Percentiles rank a stretch among this genome's conserved stretches.
Evolutionary conservation across 2,113 vertebrate genomes (phyloP).

Genomic region (Eurystomus gularis): DNA sequence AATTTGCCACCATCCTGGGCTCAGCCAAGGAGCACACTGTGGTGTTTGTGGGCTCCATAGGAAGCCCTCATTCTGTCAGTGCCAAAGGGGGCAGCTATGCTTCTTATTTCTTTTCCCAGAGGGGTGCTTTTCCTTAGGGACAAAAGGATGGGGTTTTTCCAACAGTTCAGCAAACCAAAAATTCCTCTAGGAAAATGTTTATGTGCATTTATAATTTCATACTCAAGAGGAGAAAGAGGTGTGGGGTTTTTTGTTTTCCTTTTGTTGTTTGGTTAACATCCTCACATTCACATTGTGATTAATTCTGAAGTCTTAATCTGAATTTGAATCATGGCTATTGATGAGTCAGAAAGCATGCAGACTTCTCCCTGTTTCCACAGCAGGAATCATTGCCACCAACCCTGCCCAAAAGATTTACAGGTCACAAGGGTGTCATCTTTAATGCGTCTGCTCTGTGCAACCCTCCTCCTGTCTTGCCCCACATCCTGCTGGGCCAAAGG

Average conservation of each 20-base stretch:
- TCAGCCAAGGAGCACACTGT: constrained; percentile 3
- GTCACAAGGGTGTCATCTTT: constrained; percentile 23
- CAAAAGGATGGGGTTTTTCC: not conserved
- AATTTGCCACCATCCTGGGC: not conserved
- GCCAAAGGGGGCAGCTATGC: not conserved
- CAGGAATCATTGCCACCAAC: constrained; percentile 11
- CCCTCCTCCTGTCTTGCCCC: not conserved
- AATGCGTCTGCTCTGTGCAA: not conserved
- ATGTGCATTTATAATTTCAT: not conserved
- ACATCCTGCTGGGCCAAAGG: not conserved
- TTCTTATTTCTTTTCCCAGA: not conserved
- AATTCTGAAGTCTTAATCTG: constrained; percentile 6
- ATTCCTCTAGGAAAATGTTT: constrained; percentile 2
- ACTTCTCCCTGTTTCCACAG: constrained; percentile 19
- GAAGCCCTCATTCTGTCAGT: not conserved
- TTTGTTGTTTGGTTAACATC: constrained; percentile 21
- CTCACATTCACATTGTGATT: constrained; percentile 1
- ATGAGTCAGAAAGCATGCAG: constrained; percentile 68
- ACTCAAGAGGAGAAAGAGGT: constrained; percentile 1
- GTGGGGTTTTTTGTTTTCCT: not conserved
- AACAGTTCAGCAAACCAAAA: constrained; percentile 24
- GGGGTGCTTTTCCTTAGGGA: not conserved
- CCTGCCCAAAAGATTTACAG: constrained; percentile 20
- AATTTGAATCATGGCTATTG: not conserved
- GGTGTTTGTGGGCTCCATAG: constrained; percentile 25